A percentile compares a stretch with the other conserved stretches of the same genome.
These are phyloP conservation scores for Eudemis profundana DNA, from an alignment of 2,888 invertebrate species.

Conservation along the genomic window DNA sequence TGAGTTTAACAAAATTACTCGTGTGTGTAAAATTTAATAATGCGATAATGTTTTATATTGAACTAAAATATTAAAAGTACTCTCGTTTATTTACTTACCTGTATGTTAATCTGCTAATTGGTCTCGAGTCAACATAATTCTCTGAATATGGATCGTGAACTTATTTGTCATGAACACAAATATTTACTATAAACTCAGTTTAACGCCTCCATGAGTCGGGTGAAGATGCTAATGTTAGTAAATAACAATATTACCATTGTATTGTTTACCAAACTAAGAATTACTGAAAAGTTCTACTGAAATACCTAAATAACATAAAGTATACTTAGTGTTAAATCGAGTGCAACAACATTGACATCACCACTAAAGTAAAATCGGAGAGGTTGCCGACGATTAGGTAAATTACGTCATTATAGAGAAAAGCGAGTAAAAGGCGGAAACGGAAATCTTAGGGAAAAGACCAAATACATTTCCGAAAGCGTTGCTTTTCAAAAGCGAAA, in stretches of 20 bases:
- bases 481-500: conserved; percentile 36
- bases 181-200: conserved; percentile 49
- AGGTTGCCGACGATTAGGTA: conserved; percentile 35
- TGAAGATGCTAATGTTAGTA: conserved; percentile 5
- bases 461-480: conserved; percentile 40
- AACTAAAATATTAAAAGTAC: too few species aligned
- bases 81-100: too few species aligned
- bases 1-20: too few species aligned
- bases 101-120: too few species aligned
- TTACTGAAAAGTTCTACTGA: background rate
- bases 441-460: conserved; percentile 41
- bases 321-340: conserved; percentile 18
- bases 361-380: conserved; percentile 29
- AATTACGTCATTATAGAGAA: conserved; percentile 42
- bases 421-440: conserved; percentile 42
- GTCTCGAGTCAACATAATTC: conserved; percentile 50
- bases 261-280: too few species aligned
- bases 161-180: conserved; percentile 47
- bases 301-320: background rate
- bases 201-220: conserved; percentile 43
- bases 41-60: too few species aligned
- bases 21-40: too few species aligned
- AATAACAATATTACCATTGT: conserved; percentile 7
- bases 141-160: conserved; percentile 51
- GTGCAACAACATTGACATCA: conserved; percentile 26